Base-by-base conservation (phyloP, 2,797 vertebrate genomes). In the Fratercula arctica region DNA sequence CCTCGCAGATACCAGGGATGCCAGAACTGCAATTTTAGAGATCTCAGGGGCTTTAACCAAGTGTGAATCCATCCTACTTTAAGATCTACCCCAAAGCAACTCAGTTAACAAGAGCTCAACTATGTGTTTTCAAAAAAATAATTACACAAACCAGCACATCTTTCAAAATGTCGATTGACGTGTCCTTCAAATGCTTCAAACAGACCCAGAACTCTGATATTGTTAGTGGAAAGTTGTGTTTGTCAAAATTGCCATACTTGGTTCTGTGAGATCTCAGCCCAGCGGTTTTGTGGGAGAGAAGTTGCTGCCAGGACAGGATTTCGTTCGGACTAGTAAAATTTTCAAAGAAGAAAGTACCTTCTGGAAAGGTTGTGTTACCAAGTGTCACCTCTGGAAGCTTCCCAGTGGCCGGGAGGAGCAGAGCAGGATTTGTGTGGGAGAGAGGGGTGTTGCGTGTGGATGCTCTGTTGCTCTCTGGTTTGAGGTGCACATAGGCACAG, bases 391-490 rank as follows among this genome's bases (percentile, higher is more conserved):
- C 69, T 68, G 69, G 67, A 74, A 78, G 53, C n/a, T 72, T 59
- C 25, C 15, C 13, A 1, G 45, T 16, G 59, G 37, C n/a, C 67
- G 16, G 72, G 41, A 41, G 51, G 48, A 37, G 61, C 64, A 54
- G 67, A 12, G 7, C 25, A 14, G 53, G 43, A 5, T 37, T 25
- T 4, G 39, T 14, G 15, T 24, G 23, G 91, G 77, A 54, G 15
- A 0, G 0, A 35, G 43, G 75, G 45, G 17, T 48, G 21, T n/a
- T 75, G 5, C 12, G 4, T 0, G 28, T 33, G 78, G 37, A 6
- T 60, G 51, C 33, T 86, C 21, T 63, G 8, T 45, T 18, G 20
- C 4, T 61, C 17, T 82, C 25, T 31, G 31, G 16, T 67, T 68
- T 50, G 48, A 69, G 29, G 19, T 39, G 19, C 19, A 0, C 3